Percentiles rank a stretch among this genome's conserved stretches.
These are phyloP conservation scores for Priocnemis perturbator DNA, from an alignment of 2,888 invertebrate genomes.

Conservation along the genomic window DNA sequence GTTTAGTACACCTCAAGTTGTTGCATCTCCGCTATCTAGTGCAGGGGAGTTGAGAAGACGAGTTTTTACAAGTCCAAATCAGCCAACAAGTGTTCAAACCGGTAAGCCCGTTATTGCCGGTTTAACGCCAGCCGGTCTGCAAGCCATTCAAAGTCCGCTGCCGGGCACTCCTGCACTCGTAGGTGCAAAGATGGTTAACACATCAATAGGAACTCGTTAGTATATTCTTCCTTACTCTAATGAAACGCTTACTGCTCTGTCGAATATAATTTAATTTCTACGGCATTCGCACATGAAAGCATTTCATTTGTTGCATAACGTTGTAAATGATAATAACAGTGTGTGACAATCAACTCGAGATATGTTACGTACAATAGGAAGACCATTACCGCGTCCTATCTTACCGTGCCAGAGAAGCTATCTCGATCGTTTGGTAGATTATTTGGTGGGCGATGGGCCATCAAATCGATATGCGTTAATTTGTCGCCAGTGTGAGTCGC, in stretches of 20 bases:
- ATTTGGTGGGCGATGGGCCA: slow-evolving; percentile 96
- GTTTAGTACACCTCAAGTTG: slow-evolving; percentile 53
- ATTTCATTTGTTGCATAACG: too few relatives aligned
- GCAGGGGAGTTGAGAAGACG: slow-evolving; percentile 64
- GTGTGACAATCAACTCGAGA: background rate
- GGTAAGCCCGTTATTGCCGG: slow-evolving; percentile 44
- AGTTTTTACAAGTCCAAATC: slow-evolving; percentile 57
- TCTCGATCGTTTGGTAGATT: slow-evolving; percentile 94
- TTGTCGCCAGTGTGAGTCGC: slow-evolving; percentile 91
- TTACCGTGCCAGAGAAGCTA: slow-evolving; percentile 85
- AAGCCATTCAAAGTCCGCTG: slow-evolving; percentile 52
- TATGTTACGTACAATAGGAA: slow-evolving; percentile 47
- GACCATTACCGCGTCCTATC: slow-evolving; percentile 82
- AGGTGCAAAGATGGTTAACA: slow-evolving; percentile 58
- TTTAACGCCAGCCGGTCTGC: slow-evolving; percentile 47
- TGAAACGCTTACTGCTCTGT: background rate
- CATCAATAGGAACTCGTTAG: slow-evolving; percentile 53
- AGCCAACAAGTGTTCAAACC: slow-evolving; percentile 47
- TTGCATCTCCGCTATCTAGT: slow-evolving; percentile 47
- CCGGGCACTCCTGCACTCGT: slow-evolving; percentile 52
- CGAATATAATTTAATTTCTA: too few relatives aligned
- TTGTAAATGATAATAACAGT: too few relatives aligned
- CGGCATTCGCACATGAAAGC: too few relatives aligned
- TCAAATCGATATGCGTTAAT: slow-evolving; percentile 96
- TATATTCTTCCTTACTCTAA: slow-evolving; percentile 46